Evolutionary conservation across 23 tunicate species (phyloP).

Genomic region (Phallusia fumigata): DNA sequence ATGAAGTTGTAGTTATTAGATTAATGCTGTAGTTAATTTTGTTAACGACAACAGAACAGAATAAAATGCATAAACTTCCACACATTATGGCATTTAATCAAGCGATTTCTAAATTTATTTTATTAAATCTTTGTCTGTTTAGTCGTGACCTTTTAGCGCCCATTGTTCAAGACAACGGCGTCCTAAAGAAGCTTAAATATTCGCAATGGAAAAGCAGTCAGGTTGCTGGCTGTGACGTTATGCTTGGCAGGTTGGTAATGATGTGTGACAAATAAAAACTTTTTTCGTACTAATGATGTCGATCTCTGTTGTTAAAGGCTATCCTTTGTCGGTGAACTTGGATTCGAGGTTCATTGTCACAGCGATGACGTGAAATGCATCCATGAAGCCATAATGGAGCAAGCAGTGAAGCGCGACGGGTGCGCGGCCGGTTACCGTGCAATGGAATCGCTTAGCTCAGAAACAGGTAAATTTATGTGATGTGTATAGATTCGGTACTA

Average conservation of each 20-base stretch:
- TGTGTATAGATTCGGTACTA: too few relatives aligned
- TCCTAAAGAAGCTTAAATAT: conserved; percentile 24
- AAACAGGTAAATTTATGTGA: conserved; percentile 41
- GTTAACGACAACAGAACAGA: too few relatives aligned
- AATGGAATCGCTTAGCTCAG: conserved; percentile 61
- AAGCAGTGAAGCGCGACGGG: conserved; percentile 22
- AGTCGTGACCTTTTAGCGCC: background rate
- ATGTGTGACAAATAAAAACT: background rate
- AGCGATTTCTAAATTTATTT: too few relatives aligned
- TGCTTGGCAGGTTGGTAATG: conserved; percentile 41
- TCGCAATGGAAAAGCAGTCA: conserved; percentile 30
- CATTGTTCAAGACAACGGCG: background rate
- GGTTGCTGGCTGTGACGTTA: conserved; percentile 19
- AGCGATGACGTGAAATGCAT: conserved; percentile 32
- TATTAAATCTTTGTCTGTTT: background rate
- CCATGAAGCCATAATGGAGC: conserved; percentile 36
- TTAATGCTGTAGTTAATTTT: too few relatives aligned
- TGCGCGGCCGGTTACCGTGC: conserved; percentile 66
- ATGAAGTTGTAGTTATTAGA: too few relatives aligned
- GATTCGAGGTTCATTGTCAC: conserved; percentile 53
- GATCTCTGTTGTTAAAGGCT: conserved; percentile 23
- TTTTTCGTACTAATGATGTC: too few relatives aligned
- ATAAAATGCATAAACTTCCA: too few relatives aligned
- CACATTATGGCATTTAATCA: too few relatives aligned
- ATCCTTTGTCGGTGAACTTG: conserved; percentile 85